Evolutionary conservation across 2,888 invertebrate species (phyloP), one percentile per base, ranked within the genome.

Genomic region (Idaea straminata): DNA sequence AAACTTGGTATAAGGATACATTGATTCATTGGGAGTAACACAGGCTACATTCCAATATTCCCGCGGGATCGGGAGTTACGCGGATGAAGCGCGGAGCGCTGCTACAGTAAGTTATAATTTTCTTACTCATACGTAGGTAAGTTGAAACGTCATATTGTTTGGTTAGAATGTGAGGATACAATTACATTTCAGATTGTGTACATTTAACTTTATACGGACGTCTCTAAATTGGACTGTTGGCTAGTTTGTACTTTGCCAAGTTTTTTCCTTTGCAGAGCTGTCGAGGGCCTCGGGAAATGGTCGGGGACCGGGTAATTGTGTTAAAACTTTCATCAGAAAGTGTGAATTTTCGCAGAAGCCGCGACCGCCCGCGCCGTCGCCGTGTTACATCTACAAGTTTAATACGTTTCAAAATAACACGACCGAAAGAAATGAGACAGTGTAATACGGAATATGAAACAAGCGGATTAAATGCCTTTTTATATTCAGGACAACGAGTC

Each of bases 271-370:
- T 87, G 86, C 87, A 47, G 47, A 69, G 84, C 82, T 84, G 83
- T 80, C 82, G 86, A 83, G 87, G 85, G 84, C 83, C 81, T 79
- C 77, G 85, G 81, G 80, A 84, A 89, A 90, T 85, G 87, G 87
- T 83, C 82, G 84, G 80, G 84, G 86, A 86, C 87, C 84, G 86
- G 88, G 89, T 91, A 91, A 91, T 91, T 88, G 89, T 88, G 91
- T 91, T 91, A 91, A 91, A 91, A 91, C 87, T 91, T 91, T 90
- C 89, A 91, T 90, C 89, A 85, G 86, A 86, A 87, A 90, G 89
- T 91, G 90, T 87, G 87, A 89, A 89, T 88, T 87, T 91, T 86
- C 84, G 85, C 83, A 83, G 82, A 83, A 85, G 81, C 82, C 77
- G 80, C 81, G 82, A 79, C 47, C 47, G 80, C 80, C 81, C 84